These are phyloP conservation scores for Cynopterus brachyotis DNA, from an alignment of 2,113 vertebrate genomes.

Conservation along the genomic window DNA sequence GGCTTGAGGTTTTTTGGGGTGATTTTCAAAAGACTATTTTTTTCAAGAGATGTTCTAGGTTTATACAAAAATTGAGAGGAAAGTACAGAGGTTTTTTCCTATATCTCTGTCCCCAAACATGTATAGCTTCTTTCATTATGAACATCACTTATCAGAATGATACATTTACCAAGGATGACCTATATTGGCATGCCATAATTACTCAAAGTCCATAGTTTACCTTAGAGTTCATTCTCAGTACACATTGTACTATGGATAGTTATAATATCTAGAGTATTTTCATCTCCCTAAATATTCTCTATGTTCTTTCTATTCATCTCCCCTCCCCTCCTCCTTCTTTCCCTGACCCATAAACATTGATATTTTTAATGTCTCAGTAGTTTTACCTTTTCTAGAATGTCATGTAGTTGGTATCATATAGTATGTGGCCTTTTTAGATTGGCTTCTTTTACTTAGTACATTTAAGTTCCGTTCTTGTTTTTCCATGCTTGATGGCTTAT, in stretches of 20 bases:
- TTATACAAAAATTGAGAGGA: neutral
- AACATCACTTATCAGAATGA: neutral
- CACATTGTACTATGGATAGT: neutral
- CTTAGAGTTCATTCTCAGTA: neutral
- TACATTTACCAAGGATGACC: neutral
- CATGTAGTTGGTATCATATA: neutral
- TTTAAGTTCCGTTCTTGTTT: neutral
- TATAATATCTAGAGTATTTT: no score
- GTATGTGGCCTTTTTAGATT: neutral
- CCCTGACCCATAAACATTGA: no score
- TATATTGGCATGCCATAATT: neutral
- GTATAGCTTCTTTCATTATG: neutral
- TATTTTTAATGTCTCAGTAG: neutral
- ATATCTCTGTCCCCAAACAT: neutral
- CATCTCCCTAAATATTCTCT: no score
- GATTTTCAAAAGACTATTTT: neutral
- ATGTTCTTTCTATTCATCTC: no score
- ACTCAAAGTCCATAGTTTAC: neutral
- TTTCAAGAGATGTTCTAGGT: neutral
- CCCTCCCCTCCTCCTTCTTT: no score
- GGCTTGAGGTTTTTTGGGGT: neutral
- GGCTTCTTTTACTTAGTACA: neutral
- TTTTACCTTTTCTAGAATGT: no score
- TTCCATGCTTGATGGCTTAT: neutral
- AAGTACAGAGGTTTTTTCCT: neutral